Evolutionary conservation across 2,113 vertebrate genomes (phyloP).

Genomic region (Alouatta palliata): DNA sequence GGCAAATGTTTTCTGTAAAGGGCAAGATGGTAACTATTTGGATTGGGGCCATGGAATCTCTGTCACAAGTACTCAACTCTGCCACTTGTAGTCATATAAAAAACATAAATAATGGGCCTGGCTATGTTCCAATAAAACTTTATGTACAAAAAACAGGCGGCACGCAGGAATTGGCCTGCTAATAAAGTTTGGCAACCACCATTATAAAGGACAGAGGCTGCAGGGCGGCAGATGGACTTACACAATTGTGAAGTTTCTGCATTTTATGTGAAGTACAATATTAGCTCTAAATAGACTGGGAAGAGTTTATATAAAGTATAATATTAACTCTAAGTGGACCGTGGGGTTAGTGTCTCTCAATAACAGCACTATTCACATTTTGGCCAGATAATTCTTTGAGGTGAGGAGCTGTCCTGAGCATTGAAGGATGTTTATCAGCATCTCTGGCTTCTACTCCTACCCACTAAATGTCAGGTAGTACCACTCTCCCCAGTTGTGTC

Average conservation of each 20-base stretch:
- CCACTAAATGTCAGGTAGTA: background rate
- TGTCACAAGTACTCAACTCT: background rate
- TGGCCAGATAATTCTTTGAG: background rate
- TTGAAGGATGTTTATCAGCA: background rate
- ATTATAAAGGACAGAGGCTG: background rate
- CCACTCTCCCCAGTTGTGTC: background rate
- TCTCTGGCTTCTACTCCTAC: background rate
- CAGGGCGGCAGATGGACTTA: too few relatives aligned
- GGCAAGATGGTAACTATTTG: background rate
- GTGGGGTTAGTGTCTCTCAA: background rate
- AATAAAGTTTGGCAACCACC: background rate
- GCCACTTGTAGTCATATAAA: background rate
- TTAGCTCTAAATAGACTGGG: too few relatives aligned
- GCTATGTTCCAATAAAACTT: too few relatives aligned
- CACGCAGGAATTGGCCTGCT: background rate
- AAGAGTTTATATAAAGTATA: background rate
- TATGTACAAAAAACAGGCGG: too few relatives aligned
- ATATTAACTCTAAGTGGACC: background rate
- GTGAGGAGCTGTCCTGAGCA: background rate
- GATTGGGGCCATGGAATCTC: background rate
- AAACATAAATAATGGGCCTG: background rate
- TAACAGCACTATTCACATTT: background rate
- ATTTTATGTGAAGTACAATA: background rate
- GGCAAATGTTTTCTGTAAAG: too few relatives aligned
- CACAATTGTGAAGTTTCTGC: background rate